Conservation (phyloP, 1,140 invertebrate species). For the Antheraea mylitta region DNA sequence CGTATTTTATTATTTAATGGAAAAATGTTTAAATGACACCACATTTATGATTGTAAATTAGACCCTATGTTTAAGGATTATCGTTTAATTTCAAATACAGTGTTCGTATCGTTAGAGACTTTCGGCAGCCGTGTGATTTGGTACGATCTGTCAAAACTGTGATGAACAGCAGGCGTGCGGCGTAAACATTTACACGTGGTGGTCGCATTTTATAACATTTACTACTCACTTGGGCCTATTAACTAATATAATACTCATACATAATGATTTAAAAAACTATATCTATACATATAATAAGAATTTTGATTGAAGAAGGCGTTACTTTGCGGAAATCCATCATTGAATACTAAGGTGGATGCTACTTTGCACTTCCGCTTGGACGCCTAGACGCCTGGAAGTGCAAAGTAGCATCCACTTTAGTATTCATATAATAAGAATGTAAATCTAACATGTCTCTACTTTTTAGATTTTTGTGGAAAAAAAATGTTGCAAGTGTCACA, state of each 20-base stretch:
- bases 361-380: too few relatives aligned
- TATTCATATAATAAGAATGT: not conserved
- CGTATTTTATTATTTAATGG: not conserved
- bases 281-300: not conserved
- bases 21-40: not conserved
- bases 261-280: not conserved
- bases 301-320: too few relatives aligned
- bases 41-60: not conserved
- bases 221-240: constrained; percentile 23
- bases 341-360: too few relatives aligned
- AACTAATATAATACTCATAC: constrained; percentile 12
- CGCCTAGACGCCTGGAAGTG: too few relatives aligned
- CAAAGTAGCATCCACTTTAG: too few relatives aligned
- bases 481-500: too few relatives aligned
- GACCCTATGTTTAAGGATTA: not conserved
- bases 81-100: not conserved
- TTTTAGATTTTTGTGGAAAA: too few relatives aligned
- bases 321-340: too few relatives aligned
- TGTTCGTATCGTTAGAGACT: constrained; percentile 10
- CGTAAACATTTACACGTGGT: constrained; percentile 62
- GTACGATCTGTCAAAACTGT: constrained; percentile 66
- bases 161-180: constrained; percentile 67
- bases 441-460: too few relatives aligned
- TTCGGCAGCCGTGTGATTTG: constrained; percentile 15
- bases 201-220: constrained; percentile 17